phyloP scores from a whole-genome alignment of 2,797 vertebrate genomes.

The Acomys russatus region DNA sequence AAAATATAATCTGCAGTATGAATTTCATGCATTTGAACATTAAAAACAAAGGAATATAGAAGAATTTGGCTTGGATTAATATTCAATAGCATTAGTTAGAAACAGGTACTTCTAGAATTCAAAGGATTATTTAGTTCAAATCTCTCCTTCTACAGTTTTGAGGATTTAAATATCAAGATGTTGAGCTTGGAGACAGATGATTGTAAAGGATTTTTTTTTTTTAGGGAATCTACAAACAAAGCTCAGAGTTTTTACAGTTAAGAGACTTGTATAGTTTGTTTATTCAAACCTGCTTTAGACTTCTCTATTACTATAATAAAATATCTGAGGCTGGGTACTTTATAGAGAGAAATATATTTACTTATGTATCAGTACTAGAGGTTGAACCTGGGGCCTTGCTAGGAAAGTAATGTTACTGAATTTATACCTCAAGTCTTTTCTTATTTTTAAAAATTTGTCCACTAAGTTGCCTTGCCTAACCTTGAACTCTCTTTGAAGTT shows the following conservation, averaged over 20 bases:
- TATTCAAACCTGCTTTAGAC: not conserved
- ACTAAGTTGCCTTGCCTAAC: not conserved
- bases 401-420: not conserved
- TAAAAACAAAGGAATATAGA: slow-evolving; percentile 29
- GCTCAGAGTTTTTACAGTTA: not conserved
- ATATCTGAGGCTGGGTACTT: not conserved
- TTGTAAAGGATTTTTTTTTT: slow-evolving; percentile 38
- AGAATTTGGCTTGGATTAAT: slow-evolving; percentile 47
- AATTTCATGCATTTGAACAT: slow-evolving; percentile 50
- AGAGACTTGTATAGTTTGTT: slow-evolving; percentile 28
- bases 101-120: slow-evolving; percentile 37
- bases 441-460: not conserved
- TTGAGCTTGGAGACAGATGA: slow-evolving; percentile 32
- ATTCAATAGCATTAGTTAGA: not conserved
- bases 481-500: not conserved
- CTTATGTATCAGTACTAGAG: not conserved
- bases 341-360: not conserved
- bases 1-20: not conserved
- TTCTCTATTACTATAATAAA: not conserved
- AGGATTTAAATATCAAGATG: slow-evolving; percentile 62
- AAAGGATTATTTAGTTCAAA: slow-evolving; percentile 62
- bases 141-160: slow-evolving; percentile 57
- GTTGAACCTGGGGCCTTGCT: not conserved
- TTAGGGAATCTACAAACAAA: slow-evolving; percentile 32
- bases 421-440: not conserved